A percentile compares a stretch with the other conserved stretches of the same genome.
Evolutionary conservation across 2,888 invertebrate species (phyloP).

Genomic region (Caenorhabditis sp.): DNA sequence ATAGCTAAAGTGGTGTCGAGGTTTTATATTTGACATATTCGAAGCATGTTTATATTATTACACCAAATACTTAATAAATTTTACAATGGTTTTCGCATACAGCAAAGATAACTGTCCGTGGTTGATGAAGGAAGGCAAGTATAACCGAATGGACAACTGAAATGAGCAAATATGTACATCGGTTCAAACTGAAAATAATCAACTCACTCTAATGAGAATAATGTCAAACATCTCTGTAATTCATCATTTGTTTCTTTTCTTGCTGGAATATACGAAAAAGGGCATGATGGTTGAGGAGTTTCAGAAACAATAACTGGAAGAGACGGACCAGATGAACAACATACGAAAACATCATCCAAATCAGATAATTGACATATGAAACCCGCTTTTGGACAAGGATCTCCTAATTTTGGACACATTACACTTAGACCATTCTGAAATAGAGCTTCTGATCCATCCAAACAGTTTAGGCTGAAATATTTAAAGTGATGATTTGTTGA

Average conservation of each 20-base stretch:
- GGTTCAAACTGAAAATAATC: background rate
- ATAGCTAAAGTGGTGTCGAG: too few relatives aligned
- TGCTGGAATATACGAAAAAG: slow-evolving; percentile 40
- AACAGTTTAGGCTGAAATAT: slow-evolving; percentile 36
- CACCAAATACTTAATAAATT: too few relatives aligned
- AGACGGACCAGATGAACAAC: slow-evolving; percentile 15
- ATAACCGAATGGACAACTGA: slow-evolving; percentile 55
- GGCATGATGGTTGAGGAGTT: slow-evolving; percentile 22
- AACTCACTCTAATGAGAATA: slow-evolving; percentile 44
- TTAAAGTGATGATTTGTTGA: background rate
- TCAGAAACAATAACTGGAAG: background rate
- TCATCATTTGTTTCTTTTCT: slow-evolving; percentile 27
- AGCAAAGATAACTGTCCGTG: slow-evolving; percentile 51
- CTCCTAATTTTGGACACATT: slow-evolving; percentile 44
- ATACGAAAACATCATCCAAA: slow-evolving; percentile 33
- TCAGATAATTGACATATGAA: slow-evolving; percentile 47
- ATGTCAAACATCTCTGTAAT: slow-evolving; percentile 33
- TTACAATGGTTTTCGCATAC: slow-evolving; percentile 34
- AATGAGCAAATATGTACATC: too few relatives aligned
- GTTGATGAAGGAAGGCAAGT: slow-evolving; percentile 51
- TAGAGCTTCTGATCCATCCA: slow-evolving; percentile 32
- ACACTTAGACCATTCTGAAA: slow-evolving; percentile 28
- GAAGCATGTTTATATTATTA: too few relatives aligned
- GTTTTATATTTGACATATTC: too few relatives aligned
- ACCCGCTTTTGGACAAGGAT: slow-evolving; percentile 42